Conservation (phyloP, 2,113 vertebrate genomes). For the Channa maculata region DNA sequence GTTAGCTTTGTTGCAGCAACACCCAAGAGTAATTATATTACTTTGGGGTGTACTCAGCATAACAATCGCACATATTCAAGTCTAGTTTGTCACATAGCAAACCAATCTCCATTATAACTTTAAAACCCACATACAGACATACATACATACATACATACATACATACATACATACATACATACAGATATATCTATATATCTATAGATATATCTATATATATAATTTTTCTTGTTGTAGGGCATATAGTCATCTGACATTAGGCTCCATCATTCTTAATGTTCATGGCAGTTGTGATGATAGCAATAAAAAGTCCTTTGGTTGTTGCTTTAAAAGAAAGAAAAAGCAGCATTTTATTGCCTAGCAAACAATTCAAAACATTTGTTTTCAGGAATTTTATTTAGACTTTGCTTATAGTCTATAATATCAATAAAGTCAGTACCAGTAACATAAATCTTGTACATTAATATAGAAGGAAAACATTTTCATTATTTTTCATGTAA, state of each 20-base stretch:
- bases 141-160: too few relatives aligned
- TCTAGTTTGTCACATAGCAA: not conserved
- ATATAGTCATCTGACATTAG: not conserved
- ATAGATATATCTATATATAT: not conserved
- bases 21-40: conserved; percentile 1
- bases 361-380: not conserved
- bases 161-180: too few relatives aligned
- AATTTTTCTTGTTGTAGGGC: not conserved
- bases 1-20: conserved; percentile 33
- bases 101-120: too few relatives aligned
- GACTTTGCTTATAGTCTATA: not conserved
- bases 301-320: not conserved
- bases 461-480: not conserved
- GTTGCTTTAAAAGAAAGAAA: not conserved
- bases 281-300: not conserved
- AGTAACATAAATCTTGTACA: not conserved
- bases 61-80: not conserved
- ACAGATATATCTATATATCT: not conserved
- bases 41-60: not conserved
- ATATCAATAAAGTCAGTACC: not conserved
- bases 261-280: not conserved
- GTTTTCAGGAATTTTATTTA: too few relatives aligned
- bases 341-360: not conserved
- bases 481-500: too few relatives aligned
- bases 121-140: too few relatives aligned